These are phyloP conservation scores for Centropus bengalensis DNA, from an alignment of 2,113 vertebrate genomes.

Conservation along the genomic window DNA sequence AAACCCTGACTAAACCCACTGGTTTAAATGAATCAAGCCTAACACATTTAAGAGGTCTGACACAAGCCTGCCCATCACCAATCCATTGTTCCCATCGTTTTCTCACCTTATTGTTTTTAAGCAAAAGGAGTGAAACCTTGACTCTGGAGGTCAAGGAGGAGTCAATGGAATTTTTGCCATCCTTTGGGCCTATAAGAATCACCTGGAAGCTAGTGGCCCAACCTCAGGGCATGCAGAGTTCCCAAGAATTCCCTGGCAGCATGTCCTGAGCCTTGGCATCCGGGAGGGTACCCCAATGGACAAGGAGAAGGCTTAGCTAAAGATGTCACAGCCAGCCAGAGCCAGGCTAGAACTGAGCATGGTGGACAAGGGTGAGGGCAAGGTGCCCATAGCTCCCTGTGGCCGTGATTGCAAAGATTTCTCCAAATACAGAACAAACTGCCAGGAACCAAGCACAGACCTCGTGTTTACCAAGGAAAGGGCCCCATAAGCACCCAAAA, in stretches of 20 bases:
- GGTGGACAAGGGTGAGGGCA: background rate
- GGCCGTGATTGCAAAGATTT: rapidly evolving
- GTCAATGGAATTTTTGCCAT: background rate
- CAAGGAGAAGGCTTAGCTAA: background rate
- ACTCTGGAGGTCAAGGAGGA: background rate
- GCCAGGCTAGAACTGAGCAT: background rate
- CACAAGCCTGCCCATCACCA: background rate
- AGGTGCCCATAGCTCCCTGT: background rate
- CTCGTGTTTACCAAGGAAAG: background rate
- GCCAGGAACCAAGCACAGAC: background rate
- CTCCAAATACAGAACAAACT: background rate
- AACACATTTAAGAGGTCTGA: background rate
- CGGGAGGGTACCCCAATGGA: background rate
- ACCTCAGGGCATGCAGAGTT: background rate
- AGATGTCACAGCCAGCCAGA: background rate
- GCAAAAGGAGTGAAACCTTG: background rate
- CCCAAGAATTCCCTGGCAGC: background rate
- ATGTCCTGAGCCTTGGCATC: background rate
- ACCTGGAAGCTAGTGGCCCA: background rate
- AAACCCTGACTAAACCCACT: background rate
- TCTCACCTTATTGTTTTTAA: rapidly evolving
- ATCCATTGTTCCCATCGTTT: background rate
- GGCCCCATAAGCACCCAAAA: background rate
- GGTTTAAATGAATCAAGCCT: background rate
- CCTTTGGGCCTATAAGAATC: background rate